Base-by-base conservation (phyloP, 1,140 invertebrate species). In the Dysdera silvatica region DNA sequence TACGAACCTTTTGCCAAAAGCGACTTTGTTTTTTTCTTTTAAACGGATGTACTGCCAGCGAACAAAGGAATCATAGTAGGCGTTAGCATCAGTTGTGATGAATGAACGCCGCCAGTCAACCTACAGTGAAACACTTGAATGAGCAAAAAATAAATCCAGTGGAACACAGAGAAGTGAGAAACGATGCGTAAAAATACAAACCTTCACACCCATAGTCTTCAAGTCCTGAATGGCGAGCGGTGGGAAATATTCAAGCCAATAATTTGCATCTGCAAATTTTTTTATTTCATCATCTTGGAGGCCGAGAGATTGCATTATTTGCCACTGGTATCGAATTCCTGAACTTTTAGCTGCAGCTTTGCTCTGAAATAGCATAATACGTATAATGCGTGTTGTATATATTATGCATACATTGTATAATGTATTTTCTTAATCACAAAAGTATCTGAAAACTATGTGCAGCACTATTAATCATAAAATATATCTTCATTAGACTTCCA, bases 181-280 rank as follows among this genome's bases (percentile, higher is more conserved):
- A 48, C n/a, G n/a, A n/a, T n/a, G n/a, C n/a, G n/a, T 52, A 16
- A 49, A 31, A 18, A 55, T 55, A 77, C 81, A 80, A 81, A 91
- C 87, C 82, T 94, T 89, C 29, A 95, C 73, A 48, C 95, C 95
- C 82, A 98, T 88, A 60, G 81, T 79, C 72, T 85, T 87, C 32
- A 98, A 80, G 83, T 98, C 95, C 67, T 84, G 61, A 18, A 92
- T 85, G 71, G 89, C 88, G 49, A 87, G 78, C 20, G 91, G 92
- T 67, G 97, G 96, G 75, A 99, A 99, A 77, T 98, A 98, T 56
- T 90, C 83, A 0, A 97, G 79, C 97, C 97, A 99, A 76, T 97
- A 84, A 53, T 81, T 75, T 16, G 89, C 82, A 80, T 98, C 85
- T 29, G 94, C 86, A 83, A 99, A 99, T 53, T 88, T 82, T 66